Evolutionary conservation across 2,888 invertebrate species (phyloP), one percentile per base, ranked within the genome.

Genomic region (Ennomos fuscantarius): DNA sequence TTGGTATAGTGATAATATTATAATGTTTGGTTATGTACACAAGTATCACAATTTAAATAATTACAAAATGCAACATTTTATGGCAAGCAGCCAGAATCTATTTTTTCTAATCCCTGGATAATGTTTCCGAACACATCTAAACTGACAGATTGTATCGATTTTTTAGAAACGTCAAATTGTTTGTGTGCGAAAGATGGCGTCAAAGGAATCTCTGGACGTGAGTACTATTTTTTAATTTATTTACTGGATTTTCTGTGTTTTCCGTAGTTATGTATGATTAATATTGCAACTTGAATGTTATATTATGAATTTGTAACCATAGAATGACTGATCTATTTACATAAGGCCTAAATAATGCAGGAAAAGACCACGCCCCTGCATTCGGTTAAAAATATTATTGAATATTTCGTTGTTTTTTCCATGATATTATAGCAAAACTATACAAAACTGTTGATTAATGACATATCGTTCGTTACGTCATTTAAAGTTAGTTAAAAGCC

Each of bases 131-230:
- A 71, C 74, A 49, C 40, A 55, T 50, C 37, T 33, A 6, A 5
- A 3, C 11, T 42, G 68, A 73, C 68, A 59, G 70, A n/a, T 40
- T 76, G 80, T 84, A 84, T 87, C 77, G 88, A 86, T 84, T 83
- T 77, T 80, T 70, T 64, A 49, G 56, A 78, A 77, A 79, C 72
- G 77, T 79, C 87, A 87, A 87, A 84, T 80, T 86, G 84, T 86
- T 87, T 89, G 85, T 87, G 84, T 84, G 84, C 86, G 89, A 87
- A 90, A 89, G 78, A 92, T 92, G 92, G 92, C 92, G 92, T 92
- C 92, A 64, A 92, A 92, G 89, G 92, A 92, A 79, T 92, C 92
- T 74, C 85, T 92, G 62, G 92, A 92, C 79, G 92, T 92, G 74
- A 92, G 92, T 92, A 84, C 76, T 70, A 74, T 72, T 76, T 77